A percentile compares a stretch with the other conserved stretches of the same genome.
Conservation (phyloP, 64 coral and sea anemone genomes). For the Pachyseris speciosa region DNA sequence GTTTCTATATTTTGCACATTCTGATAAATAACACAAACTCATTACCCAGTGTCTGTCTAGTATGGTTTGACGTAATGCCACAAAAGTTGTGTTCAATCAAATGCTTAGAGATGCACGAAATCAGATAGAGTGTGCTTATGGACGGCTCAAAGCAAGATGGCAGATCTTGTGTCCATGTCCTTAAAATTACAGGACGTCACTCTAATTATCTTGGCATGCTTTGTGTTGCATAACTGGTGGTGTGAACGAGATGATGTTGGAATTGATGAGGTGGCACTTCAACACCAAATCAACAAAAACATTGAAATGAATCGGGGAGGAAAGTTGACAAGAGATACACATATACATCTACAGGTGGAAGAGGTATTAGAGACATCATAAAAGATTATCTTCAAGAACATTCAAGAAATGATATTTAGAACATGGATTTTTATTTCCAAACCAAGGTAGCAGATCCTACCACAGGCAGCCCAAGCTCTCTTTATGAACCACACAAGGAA, state of each 20-base stretch:
- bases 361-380: conserved; percentile 19
- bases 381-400: conserved; percentile 67
- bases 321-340: conserved; percentile 56
- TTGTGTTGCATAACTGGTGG: conserved; percentile 34
- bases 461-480: no score
- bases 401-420: no score
- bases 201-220: conserved; percentile 34
- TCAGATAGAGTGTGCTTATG: conserved; percentile 47
- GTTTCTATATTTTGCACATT: no score
- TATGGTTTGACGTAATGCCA: no score
- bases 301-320: background rate
- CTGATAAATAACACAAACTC: no score
- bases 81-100: conserved; percentile 49
- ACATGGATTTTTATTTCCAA: no score
- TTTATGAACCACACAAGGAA: no score
- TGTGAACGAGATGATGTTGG: conserved; percentile 42
- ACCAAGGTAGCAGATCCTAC: no score
- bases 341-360: conserved; percentile 51
- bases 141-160: conserved; percentile 26
- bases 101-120: conserved; percentile 61
- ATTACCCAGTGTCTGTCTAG: no score
- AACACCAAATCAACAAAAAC: conserved; percentile 16
- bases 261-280: conserved; percentile 33
- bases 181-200: conserved; percentile 45
- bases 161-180: background rate